These are phyloP conservation scores for Trachops cirrhosus DNA, from an alignment of 2,797 vertebrate genomes.

Conservation along the genomic window DNA sequence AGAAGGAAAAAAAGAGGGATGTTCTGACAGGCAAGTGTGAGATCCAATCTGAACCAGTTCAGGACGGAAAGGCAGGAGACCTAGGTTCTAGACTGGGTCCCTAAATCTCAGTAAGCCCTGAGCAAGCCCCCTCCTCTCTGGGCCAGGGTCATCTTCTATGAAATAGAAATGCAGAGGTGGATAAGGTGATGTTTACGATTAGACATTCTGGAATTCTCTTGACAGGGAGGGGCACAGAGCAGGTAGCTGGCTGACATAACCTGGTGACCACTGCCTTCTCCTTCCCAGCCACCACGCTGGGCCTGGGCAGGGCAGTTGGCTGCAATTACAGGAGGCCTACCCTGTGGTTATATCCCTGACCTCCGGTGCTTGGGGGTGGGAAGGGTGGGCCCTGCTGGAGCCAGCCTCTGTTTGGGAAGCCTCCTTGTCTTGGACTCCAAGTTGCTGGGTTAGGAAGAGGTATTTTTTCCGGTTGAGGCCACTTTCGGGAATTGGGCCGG, in stretches of 20 bases:
- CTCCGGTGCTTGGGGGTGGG: slow-evolving; percentile 42
- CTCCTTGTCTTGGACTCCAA: slow-evolving; percentile 63
- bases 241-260: not conserved
- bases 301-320: slow-evolving; percentile 51
- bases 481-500: slow-evolving; percentile 64
- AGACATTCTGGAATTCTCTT: not conserved
- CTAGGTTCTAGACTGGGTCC: not conserved
- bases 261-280: slow-evolving; percentile 32
- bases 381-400: slow-evolving; percentile 61
- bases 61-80: not conserved
- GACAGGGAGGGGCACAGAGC: not conserved
- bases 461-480: slow-evolving; percentile 83
- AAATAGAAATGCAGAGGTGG: not conserved
- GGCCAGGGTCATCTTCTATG: not conserved
- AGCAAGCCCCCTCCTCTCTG: not conserved
- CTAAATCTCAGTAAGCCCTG: not conserved
- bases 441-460: slow-evolving; percentile 65
- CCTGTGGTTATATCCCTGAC: slow-evolving; percentile 72
- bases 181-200: not conserved
- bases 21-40: not conserved
- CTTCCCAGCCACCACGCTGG: slow-evolving; percentile 32
- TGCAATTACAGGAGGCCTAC: slow-evolving; percentile 56
- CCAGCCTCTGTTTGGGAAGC: slow-evolving; percentile 41
- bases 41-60: not conserved
- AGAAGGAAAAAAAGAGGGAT: not conserved